Conservation (phyloP, 2,797 vertebrate genomes). For the Staurois parvus region DNA sequence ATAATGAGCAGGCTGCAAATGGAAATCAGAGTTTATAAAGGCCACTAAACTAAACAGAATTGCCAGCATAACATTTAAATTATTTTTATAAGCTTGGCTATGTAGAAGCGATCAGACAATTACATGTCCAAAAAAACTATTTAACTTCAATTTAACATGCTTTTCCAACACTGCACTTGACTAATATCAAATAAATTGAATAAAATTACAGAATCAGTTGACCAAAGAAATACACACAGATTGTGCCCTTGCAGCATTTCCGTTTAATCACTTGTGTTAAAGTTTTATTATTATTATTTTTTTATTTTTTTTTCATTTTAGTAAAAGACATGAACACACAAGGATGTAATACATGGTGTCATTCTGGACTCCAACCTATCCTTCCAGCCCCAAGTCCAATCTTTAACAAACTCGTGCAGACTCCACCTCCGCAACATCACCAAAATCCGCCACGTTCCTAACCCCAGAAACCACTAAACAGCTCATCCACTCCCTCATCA, state of each 20-base stretch:
- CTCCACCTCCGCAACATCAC: too few relatives aligned
- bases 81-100: slow-evolving; percentile 82
- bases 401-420: too few relatives aligned
- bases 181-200: slow-evolving; percentile 84
- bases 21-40: slow-evolving; percentile 75
- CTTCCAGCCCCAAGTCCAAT: too few relatives aligned
- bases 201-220: slow-evolving; percentile 80
- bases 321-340: too few relatives aligned
- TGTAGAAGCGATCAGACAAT: slow-evolving; percentile 87
- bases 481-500: too few relatives aligned
- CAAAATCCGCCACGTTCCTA: too few relatives aligned
- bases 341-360: too few relatives aligned
- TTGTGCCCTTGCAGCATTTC: slow-evolving; percentile 14
- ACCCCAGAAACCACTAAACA: too few relatives aligned
- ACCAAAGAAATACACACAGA: slow-evolving; percentile 64
- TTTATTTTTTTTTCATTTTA: too few relatives aligned
- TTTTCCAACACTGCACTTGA: slow-evolving; percentile 80
- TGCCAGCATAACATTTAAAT: slow-evolving; percentile 83
- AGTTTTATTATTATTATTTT: too few relatives aligned
- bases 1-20: slow-evolving; percentile 76
- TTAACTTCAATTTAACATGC: slow-evolving; percentile 84
- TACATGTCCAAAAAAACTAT: slow-evolving; percentile 84
- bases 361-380: too few relatives aligned
- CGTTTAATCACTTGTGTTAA: background rate
- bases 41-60: slow-evolving; percentile 78